phyloP scores from a whole-genome alignment of 2,113 vertebrate genomes.

The Nothobranchius kuhntae region DNA sequence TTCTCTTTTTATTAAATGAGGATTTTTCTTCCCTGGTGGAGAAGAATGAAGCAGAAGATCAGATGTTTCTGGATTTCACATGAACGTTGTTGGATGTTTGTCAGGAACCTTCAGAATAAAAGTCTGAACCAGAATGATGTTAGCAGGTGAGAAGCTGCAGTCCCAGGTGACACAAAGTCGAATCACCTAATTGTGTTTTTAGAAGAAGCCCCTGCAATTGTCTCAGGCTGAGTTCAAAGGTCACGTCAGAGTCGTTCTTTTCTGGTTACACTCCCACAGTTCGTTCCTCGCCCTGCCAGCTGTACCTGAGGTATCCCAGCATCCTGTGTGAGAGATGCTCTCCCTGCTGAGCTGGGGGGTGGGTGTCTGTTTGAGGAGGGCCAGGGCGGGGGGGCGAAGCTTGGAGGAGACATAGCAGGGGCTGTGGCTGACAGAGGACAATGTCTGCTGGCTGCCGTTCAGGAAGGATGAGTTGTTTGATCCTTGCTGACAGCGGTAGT shows the following conservation, averaged over 20 bases:
- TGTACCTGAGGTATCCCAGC: neutral
- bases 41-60: too few species aligned
- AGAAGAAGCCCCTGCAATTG: neutral
- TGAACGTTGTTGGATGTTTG: neutral
- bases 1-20: too few species aligned
- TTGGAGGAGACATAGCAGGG: constrained; percentile 34
- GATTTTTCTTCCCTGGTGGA: too few species aligned
- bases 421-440: constrained; percentile 51
- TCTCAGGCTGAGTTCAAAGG: neutral
- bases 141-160: neutral
- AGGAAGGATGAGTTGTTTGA: constrained; percentile 58
- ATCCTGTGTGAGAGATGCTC: neutral
- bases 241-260: neutral
- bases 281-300: neutral
- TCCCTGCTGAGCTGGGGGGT: neutral
- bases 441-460: constrained; percentile 60
- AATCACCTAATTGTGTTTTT: neutral
- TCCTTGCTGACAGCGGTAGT: constrained; percentile 51
- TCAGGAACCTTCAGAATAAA: neutral
- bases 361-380: constrained; percentile 7
- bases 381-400: constrained; percentile 13
- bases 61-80: too few species aligned
- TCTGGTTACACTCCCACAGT: neutral
- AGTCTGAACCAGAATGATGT: neutral
- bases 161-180: neutral